phyloP scores from a whole-genome alignment of 2,797 vertebrate genomes.

The Aulostomus chinensis region DNA sequence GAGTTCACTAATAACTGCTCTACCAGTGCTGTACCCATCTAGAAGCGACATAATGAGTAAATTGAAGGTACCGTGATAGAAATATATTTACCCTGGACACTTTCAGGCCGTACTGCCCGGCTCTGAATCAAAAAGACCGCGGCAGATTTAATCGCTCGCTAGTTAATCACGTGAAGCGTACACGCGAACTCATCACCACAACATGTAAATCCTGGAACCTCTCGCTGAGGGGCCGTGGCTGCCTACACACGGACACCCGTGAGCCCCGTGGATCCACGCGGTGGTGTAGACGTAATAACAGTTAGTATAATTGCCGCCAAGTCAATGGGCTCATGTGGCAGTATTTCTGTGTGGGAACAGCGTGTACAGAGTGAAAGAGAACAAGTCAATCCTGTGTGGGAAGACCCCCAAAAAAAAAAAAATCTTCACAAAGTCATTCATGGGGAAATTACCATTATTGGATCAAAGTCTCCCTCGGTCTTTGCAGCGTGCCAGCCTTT shows the following conservation, averaged over 20 bases:
- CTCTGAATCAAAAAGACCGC: too few relatives aligned
- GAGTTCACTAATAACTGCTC: too few relatives aligned
- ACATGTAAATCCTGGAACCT: constrained; percentile 15
- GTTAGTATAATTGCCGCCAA: constrained; percentile 40
- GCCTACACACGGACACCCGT: constrained; percentile 11
- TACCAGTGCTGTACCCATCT: too few relatives aligned
- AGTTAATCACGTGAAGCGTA: constrained; percentile 26
- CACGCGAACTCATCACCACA: neutral
- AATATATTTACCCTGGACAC: too few relatives aligned
- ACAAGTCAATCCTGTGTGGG: constrained; percentile 69
- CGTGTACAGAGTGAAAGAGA: constrained; percentile 55
- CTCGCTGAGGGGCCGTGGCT: neutral
- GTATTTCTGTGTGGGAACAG: constrained; percentile 53
- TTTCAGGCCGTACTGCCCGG: too few relatives aligned
- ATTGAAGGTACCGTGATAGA: too few relatives aligned
- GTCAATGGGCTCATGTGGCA: constrained; percentile 33
- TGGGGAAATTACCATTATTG: constrained; percentile 68
- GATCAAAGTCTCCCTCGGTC: constrained; percentile 58
- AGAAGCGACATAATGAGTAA: too few relatives aligned
- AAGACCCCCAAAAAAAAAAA: too few relatives aligned
- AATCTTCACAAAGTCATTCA: constrained; percentile 70
- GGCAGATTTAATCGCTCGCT: neutral
- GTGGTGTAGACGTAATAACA: constrained; percentile 35
- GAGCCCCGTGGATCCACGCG: constrained; percentile 27
- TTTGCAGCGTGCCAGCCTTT: constrained; percentile 49